Conservation (phyloP, 2,113 vertebrate genomes). For the Malurus cyaneus region DNA sequence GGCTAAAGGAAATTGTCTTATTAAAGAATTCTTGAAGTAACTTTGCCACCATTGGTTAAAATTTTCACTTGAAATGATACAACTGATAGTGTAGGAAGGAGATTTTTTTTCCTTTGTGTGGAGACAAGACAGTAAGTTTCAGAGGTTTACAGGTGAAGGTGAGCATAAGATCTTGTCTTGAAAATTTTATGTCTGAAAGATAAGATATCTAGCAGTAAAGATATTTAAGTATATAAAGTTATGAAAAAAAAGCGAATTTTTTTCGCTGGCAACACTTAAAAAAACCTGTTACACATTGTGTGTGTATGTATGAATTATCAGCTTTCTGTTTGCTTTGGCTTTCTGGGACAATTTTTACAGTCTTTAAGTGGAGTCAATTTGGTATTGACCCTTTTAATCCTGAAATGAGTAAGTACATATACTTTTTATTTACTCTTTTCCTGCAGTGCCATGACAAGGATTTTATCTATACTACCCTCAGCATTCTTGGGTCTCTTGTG, state of each 20-base stretch:
- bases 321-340: neutral
- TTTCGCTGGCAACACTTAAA: neutral
- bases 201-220: neutral
- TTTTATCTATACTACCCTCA: neutral
- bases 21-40: neutral
- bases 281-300: neutral
- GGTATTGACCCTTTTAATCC: neutral
- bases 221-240: neutral
- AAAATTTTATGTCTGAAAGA: neutral
- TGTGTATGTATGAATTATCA: neutral
- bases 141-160: neutral
- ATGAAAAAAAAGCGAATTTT: neutral
- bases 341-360: neutral
- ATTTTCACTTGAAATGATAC: neutral
- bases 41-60: neutral
- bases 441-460: rapidly evolving
- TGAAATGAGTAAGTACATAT: neutral
- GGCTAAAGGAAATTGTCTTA: neutral
- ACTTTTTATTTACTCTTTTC: neutral
- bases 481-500: neutral
- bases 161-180: neutral
- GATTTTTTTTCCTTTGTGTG: neutral
- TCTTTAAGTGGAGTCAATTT: neutral
- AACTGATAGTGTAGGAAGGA: neutral
- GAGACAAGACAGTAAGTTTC: neutral